Conservation (phyloP, 2,113 vertebrate genomes). For the Aythya baeri region DNA sequence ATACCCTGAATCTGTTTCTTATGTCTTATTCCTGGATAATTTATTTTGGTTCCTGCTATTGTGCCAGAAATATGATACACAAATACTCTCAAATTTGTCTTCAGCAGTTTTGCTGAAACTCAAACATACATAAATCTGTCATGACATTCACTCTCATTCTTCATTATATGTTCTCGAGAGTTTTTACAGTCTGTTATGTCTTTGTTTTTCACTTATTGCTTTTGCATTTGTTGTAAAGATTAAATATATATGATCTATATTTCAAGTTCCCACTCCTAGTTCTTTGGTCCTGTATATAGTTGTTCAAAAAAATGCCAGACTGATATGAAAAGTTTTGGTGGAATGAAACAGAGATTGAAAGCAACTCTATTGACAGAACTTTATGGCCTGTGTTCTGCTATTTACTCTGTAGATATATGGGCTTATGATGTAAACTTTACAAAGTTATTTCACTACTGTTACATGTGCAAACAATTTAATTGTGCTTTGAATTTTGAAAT, state of each 20-base stretch:
- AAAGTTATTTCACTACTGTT: slow-evolving; percentile 31
- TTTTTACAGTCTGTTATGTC: slow-evolving; percentile 48
- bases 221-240: slow-evolving; percentile 34
- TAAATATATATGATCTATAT: slow-evolving; percentile 35
- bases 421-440: not conserved
- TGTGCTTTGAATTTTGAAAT: slow-evolving; percentile 48
- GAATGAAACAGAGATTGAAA: slow-evolving; percentile 14
- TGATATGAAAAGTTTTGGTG: slow-evolving; percentile 6
- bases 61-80: slow-evolving; percentile 42
- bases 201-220: slow-evolving; percentile 53
- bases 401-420: not conserved
- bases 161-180: slow-evolving; percentile 24
- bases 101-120: slow-evolving; percentile 47
- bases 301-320: not conserved
- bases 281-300: not conserved
- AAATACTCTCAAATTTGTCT: slow-evolving; percentile 56
- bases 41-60: slow-evolving; percentile 51
- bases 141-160: slow-evolving; percentile 43
- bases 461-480: slow-evolving; percentile 25
- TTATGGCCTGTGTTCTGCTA: not conserved
- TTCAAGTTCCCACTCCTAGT: not conserved
- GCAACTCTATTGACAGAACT: not conserved
- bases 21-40: slow-evolving; percentile 33
- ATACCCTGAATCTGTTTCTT: slow-evolving; percentile 28
- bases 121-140: slow-evolving; percentile 52